Conservation (phyloP, 2,888 invertebrate species). For the Stegophylla sp. region DNA sequence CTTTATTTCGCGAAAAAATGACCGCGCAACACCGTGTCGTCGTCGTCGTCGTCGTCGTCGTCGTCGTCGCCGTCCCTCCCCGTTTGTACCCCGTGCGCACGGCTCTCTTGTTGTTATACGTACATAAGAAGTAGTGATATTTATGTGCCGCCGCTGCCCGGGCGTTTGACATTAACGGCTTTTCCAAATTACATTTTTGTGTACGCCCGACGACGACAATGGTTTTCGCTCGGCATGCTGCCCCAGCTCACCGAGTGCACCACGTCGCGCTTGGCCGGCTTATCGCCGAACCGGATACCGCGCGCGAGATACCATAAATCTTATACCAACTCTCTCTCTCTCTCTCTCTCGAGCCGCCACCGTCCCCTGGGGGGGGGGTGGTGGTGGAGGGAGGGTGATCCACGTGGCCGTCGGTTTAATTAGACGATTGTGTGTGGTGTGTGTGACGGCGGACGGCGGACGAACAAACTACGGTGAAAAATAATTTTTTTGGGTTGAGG, state of each 20-base stretch:
- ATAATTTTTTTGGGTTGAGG: too few relatives aligned
- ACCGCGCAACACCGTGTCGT: background rate
- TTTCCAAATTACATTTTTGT: conserved; percentile 58
- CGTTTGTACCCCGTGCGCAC: background rate
- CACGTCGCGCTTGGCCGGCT: conserved; percentile 35
- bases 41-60: background rate
- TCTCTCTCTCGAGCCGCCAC: background rate
- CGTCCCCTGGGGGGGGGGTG: background rate
- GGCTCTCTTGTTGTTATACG: background rate
- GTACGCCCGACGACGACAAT: conserved; percentile 54
- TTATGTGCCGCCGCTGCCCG: conserved; percentile 43
- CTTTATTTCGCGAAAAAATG: conserved; percentile 23
- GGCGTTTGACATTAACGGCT: conserved; percentile 48
- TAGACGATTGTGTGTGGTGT: background rate
- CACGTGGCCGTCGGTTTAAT: background rate
- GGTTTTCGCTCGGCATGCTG: background rate
- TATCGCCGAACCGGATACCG: conserved; percentile 31
- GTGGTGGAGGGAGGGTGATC: background rate
- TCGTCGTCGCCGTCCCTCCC: background rate
- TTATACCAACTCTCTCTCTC: conserved; percentile 14
- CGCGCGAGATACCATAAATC: conserved; percentile 43
- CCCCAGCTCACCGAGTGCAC: background rate
- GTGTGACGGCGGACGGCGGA: background rate
- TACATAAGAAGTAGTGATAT: conserved; percentile 42
- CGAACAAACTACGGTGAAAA: background rate